A percentile compares a stretch with the other conserved stretches of the same genome.
Conservation (phyloP, 2,797 vertebrate genomes). For the Poeciliopsis presidionis region DNA sequence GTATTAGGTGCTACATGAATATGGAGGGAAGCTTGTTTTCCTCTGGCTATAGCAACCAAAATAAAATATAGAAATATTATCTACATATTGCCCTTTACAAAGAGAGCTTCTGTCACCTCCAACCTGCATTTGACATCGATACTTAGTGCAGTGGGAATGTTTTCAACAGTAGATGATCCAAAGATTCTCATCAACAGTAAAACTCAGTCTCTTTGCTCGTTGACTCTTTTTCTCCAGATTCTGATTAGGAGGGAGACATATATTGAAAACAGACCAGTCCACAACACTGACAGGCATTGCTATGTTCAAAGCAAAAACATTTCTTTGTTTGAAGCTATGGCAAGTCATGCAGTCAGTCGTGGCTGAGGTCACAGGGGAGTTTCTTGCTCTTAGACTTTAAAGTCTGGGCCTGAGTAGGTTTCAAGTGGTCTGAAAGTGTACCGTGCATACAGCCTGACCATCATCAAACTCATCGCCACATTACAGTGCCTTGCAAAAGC, state of each 20-base stretch:
- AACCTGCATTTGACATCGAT: constrained; percentile 69
- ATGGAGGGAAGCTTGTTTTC: constrained; percentile 21
- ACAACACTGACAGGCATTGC: constrained; percentile 36
- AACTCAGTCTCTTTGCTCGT: constrained; percentile 52
- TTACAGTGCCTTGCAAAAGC: constrained; percentile 1
- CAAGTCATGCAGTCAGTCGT: constrained; percentile 47
- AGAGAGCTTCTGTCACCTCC: constrained; percentile 45
- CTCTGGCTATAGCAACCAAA: constrained; percentile 51
- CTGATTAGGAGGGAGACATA: constrained; percentile 32
- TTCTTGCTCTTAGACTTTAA: constrained; percentile 54
- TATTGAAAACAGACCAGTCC: constrained; percentile 26
- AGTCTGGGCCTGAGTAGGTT: constrained; percentile 65
- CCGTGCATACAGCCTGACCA: constrained; percentile 15
- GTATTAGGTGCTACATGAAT: constrained; percentile 69
- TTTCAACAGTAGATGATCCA: constrained; percentile 58
- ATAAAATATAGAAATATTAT: constrained; percentile 54
- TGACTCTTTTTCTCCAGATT: constrained; percentile 28
- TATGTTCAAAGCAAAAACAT: constrained; percentile 29
- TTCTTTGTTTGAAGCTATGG: constrained; percentile 22
- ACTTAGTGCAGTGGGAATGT: constrained; percentile 72
- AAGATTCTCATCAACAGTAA: constrained; percentile 25
- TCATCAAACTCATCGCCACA: constrained; percentile 4
- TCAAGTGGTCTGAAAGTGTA: constrained; percentile 60
- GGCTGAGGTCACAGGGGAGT: constrained; percentile 54
- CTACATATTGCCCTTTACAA: constrained; percentile 54